Base-by-base conservation (phyloP, 1,140 invertebrate species). In the Samia ricini region DNA sequence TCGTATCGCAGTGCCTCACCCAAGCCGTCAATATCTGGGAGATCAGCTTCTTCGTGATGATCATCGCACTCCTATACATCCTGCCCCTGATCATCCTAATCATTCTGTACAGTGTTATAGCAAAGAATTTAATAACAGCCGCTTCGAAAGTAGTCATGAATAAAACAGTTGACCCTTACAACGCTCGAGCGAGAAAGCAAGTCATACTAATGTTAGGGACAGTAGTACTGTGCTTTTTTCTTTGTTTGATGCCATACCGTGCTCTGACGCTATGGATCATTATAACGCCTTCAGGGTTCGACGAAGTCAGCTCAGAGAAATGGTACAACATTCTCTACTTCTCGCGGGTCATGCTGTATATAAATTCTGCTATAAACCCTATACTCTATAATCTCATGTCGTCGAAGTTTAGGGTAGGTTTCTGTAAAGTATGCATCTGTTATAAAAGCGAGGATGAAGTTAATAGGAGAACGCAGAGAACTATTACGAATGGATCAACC, bases 311-410 rank as follows among this genome's bases (percentile, higher is more conserved):
- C 49, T 91, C 94, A 18, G 94, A 96, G 68, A 93, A 91, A 8
- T 97, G 95, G 88, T 96, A 95, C 81, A 95, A 94, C 66, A 88
- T 98, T 4, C 81, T 97, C 0, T 97, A 95, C 76, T 96, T 97
- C 76, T 95, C 94, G 61, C 92, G 96, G 66, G 94, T 96, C n/a
- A 95, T 98, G 94, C 88, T 95, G 42, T 97, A 97, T 79, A 90
- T 97, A 57, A 97, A 98, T 79, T 96, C 95, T 0, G 95, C 95
- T 6, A 90, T 97, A 48, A 97, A 97, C 89, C 96, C 96, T 0
- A 95, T 96, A 62, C 81, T 97, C 1, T 97, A 97, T 75, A 96
- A 96, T 82, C 85, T 96, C n/a, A 96, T 96, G 94, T 96, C 95
- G 21, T 95, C 94, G 15, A 97, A 96, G 84, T 97, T 97, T 79